Conservation (phyloP, 1,140 invertebrate species). For the Ptiloglossa arizonensis region DNA sequence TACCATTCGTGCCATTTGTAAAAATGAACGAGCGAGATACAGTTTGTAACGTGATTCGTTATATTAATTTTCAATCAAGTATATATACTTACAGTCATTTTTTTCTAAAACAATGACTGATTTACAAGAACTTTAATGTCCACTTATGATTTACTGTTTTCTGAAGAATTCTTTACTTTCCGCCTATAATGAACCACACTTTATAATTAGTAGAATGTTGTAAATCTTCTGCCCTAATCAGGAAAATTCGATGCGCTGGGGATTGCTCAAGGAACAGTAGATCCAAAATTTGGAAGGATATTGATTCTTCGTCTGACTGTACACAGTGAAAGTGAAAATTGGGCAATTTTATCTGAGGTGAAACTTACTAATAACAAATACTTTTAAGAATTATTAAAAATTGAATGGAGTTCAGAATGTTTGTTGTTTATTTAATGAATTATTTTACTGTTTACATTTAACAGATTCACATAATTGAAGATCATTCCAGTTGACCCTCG, state of each 20-base stretch:
- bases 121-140: too few relatives aligned
- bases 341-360: constrained; percentile 96
- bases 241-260: constrained; percentile 90
- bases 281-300: constrained; percentile 86
- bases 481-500: constrained; percentile 71
- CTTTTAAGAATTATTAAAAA: not conserved
- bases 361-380: constrained; percentile 55
- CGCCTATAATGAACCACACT: not conserved
- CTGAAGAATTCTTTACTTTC: too few relatives aligned
- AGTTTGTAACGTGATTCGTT: too few relatives aligned
- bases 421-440: constrained; percentile 20
- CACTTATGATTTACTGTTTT: too few relatives aligned
- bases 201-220: constrained; percentile 1
- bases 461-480: constrained; percentile 74
- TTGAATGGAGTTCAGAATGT: not conserved
- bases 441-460: not conserved
- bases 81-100: too few relatives aligned
- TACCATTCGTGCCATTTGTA: too few relatives aligned
- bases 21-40: too few relatives aligned
- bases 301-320: constrained; percentile 88
- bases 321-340: constrained; percentile 91
- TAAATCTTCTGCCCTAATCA: constrained; percentile 64
- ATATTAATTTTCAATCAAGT: too few relatives aligned
- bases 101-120: too few relatives aligned
- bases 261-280: constrained; percentile 88